A percentile compares a stretch with the other conserved stretches of the same genome.
Evolutionary conservation across 2,797 vertebrate genomes (phyloP).

Genomic region (Artibeus jamaicensis): DNA sequence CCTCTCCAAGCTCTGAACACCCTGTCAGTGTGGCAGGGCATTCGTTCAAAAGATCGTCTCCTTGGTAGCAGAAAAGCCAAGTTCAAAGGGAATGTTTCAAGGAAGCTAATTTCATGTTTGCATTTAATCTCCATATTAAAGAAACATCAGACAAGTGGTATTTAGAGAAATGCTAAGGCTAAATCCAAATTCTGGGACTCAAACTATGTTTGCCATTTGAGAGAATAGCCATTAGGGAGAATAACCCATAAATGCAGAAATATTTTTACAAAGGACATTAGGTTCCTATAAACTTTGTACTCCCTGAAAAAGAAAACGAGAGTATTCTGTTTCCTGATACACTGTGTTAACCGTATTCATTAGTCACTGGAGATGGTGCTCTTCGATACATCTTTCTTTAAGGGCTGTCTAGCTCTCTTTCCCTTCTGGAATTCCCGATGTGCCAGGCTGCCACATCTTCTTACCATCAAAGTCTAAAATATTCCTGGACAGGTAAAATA

Average conservation of each 20-base stretch:
- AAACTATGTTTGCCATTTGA: constrained; percentile 68
- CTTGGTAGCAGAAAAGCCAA: constrained; percentile 43
- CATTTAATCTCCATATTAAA: constrained; percentile 63
- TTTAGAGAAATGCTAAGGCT: constrained; percentile 70
- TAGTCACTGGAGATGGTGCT: constrained; percentile 10
- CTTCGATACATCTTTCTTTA: constrained; percentile 6
- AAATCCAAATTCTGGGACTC: constrained; percentile 60
- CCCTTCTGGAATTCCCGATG: constrained; percentile 49
- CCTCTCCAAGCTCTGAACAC: constrained; percentile 63
- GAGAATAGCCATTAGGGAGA: constrained; percentile 59
- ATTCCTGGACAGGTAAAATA: constrained; percentile 68
- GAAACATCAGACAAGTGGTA: constrained; percentile 59
- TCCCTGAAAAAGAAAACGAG: constrained; percentile 39
- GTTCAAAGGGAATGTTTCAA: constrained; percentile 65
- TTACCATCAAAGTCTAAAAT: constrained; percentile 70
- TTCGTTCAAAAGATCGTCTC: constrained; percentile 65
- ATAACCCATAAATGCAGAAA: constrained; percentile 58
- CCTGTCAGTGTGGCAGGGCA: constrained; percentile 44
- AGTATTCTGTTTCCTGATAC: constrained; percentile 39
- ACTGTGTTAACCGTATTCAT: neutral
- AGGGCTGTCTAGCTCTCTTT: constrained; percentile 39
- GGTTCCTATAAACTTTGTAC: neutral
- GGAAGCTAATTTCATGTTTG: constrained; percentile 70
- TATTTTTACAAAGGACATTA: constrained; percentile 46
- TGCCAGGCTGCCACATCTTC: constrained; percentile 55